Conservation (phyloP, 2,113 vertebrate species). For the Condylura cristata region DNA sequence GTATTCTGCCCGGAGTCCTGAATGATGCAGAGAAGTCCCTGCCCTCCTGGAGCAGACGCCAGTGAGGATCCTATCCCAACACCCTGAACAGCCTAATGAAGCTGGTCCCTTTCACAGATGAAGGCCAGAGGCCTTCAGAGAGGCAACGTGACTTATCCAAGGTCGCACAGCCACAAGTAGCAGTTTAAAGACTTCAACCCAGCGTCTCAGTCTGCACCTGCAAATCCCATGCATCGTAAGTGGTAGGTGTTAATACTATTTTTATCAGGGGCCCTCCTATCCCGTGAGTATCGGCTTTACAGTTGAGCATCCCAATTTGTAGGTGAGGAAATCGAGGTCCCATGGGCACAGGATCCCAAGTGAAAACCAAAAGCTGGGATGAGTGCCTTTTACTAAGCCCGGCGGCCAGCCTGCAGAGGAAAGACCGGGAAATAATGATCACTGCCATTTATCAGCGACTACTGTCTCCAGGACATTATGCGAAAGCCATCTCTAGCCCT, state of each 20-base stretch:
- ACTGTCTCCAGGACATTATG: neutral
- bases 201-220: neutral
- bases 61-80: neutral
- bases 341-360: neutral
- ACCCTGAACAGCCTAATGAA: neutral
- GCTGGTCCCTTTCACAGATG: neutral
- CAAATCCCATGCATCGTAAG: neutral
- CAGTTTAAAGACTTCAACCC: neutral
- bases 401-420: neutral
- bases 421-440: neutral
- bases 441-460: neutral
- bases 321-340: neutral
- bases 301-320: neutral
- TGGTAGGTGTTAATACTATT: neutral
- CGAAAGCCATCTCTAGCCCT: neutral
- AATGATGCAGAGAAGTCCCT: neutral
- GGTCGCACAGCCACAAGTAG: neutral
- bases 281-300: fast-evolving
- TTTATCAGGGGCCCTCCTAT: neutral
- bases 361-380: neutral
- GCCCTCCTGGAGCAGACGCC: neutral
- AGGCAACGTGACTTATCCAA: neutral
- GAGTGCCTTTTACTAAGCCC: neutral
- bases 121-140: neutral
- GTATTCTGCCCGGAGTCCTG: neutral